Evolutionary conservation across 92 coral and sea anemone genomes (phyloP).

Genomic region (Palythoa grandiflora): DNA sequence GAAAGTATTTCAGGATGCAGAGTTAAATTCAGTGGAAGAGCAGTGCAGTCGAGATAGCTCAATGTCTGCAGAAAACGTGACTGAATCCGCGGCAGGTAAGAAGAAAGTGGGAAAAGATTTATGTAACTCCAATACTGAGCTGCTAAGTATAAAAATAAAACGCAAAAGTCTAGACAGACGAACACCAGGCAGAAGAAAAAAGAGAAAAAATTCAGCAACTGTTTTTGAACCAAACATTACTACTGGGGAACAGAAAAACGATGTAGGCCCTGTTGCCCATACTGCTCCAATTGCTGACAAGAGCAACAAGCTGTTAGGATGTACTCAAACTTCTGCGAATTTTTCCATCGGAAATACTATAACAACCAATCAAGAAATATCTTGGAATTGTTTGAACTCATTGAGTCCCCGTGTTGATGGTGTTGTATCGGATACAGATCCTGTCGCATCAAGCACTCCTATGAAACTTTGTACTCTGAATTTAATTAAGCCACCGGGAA

Average conservation of each 20-base stretch:
- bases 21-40: too few species aligned
- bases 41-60: not conserved
- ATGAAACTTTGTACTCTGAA: not conserved
- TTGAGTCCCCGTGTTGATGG: not conserved
- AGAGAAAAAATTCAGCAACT: slow-evolving; percentile 22
- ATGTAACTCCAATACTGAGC: not conserved
- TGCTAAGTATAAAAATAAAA: slow-evolving; percentile 35
- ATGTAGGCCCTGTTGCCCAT: not conserved
- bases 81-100: not conserved
- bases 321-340: not conserved
- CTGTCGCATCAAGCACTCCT: slow-evolving; percentile 25
- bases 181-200: slow-evolving; percentile 40
- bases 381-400: not conserved
- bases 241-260: not conserved
- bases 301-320: not conserved
- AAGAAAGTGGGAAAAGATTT: not conserved
- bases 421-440: not conserved
- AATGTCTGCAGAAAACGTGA: not conserved
- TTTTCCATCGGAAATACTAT: slow-evolving; percentile 5
- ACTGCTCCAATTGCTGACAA: not conserved
- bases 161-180: slow-evolving; percentile 36
- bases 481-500: not conserved
- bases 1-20: not conserved
- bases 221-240: too few species aligned
- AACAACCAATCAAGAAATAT: not conserved